These are phyloP conservation scores for Drosophila quinaria DNA, from an alignment of 2,888 invertebrate genomes.

Conservation along the genomic window DNA sequence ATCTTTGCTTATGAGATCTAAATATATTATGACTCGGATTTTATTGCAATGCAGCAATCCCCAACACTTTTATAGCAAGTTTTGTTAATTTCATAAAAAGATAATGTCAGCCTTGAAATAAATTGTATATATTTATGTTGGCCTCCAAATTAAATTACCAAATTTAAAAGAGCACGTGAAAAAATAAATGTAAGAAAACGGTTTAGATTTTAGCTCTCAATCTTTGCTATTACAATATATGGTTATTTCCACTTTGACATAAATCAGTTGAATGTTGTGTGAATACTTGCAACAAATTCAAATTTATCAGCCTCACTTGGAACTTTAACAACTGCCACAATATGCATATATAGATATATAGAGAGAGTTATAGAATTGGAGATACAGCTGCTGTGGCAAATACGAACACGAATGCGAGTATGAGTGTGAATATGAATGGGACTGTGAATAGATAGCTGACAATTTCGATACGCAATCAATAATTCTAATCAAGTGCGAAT, in stretches of 20 bases:
- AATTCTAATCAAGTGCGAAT: slow-evolving; percentile 83
- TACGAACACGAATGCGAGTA: background rate
- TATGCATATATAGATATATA: background rate
- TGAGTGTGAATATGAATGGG: slow-evolving; percentile 12
- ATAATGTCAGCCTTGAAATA: too few relatives aligned
- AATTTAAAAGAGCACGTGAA: too few relatives aligned
- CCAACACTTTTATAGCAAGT: too few relatives aligned
- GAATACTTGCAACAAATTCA: slow-evolving; percentile 4
- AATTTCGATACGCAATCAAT: slow-evolving; percentile 76
- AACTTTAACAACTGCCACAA: slow-evolving; percentile 15
- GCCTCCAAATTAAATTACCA: too few relatives aligned
- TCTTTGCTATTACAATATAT: background rate
- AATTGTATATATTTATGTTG: too few relatives aligned
- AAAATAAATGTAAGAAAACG: too few relatives aligned
- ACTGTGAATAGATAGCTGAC: slow-evolving; percentile 54
- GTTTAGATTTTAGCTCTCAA: background rate
- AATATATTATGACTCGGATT: too few relatives aligned
- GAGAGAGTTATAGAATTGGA: background rate
- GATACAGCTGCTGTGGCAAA: slow-evolving; percentile 3
- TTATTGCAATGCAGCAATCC: too few relatives aligned
- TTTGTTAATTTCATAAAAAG: too few relatives aligned
- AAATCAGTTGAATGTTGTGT: background rate
- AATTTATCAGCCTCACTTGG: slow-evolving; percentile 15
- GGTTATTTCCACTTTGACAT: background rate
- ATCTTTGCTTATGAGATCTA: background rate